A percentile compares a stretch with the other conserved stretches of the same genome.
Conservation (phyloP, 2,113 vertebrate genomes). For the Colaptes auratus region DNA sequence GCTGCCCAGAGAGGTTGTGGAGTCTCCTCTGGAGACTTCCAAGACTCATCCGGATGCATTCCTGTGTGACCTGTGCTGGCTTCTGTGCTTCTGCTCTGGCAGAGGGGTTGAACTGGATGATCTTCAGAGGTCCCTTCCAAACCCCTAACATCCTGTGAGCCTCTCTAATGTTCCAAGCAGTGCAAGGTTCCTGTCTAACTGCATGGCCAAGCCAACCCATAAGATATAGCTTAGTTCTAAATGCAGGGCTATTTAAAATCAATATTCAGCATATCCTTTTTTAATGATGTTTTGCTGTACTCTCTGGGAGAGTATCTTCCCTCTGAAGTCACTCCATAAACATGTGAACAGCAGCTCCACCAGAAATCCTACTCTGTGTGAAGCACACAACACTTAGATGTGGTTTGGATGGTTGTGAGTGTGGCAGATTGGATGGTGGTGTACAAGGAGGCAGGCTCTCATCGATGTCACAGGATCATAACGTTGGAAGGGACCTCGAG, state of each 20-base stretch:
- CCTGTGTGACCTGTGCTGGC: too few relatives aligned
- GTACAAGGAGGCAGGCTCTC: fast-evolving
- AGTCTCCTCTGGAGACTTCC: too few relatives aligned
- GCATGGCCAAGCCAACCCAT: neutral
- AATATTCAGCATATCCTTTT: neutral
- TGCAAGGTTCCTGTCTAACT: neutral
- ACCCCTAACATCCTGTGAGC: too few relatives aligned
- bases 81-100: too few relatives aligned
- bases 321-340: neutral
- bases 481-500: too few relatives aligned
- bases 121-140: too few relatives aligned
- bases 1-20: too few relatives aligned
- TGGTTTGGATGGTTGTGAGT: neutral
- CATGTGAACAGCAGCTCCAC: neutral
- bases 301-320: neutral
- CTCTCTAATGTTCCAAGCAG: neutral
- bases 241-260: neutral
- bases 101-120: too few relatives aligned
- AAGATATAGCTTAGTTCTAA: neutral
- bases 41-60: too few relatives aligned
- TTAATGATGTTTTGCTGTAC: neutral
- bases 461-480: neutral
- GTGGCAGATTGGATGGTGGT: neutral
- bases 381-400: neutral
- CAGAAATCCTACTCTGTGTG: neutral